A percentile compares a stretch with the other conserved stretches of the same genome.
phyloP scores from a whole-genome alignment of 2,888 invertebrate genomes.

The Lottia scabra region DNA sequence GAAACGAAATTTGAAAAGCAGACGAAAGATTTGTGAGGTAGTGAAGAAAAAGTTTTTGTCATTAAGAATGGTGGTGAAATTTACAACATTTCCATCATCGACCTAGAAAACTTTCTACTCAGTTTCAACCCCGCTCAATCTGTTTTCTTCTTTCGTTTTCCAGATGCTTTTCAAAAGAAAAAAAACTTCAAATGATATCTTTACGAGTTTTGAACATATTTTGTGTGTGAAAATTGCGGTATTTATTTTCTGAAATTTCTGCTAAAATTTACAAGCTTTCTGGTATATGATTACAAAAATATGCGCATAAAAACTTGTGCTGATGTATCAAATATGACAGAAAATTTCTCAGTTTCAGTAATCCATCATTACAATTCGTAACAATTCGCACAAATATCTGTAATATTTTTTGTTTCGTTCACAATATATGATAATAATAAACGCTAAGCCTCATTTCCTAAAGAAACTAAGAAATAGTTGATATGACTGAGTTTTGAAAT shows the following conservation, averaged over 20 bases:
- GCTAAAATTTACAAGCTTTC: background rate
- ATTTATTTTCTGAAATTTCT: background rate
- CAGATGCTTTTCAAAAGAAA: background rate
- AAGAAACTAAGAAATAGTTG: background rate
- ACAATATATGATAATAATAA: background rate
- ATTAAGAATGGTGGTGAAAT: background rate
- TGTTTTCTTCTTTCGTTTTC: background rate
- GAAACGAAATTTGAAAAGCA: constrained; percentile 4
- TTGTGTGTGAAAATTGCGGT: background rate
- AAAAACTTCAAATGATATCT: background rate
- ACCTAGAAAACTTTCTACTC: background rate
- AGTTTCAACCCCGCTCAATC: background rate
- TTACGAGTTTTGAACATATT: background rate
- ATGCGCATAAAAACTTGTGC: background rate
- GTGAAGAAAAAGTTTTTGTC: background rate
- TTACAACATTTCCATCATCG: background rate
- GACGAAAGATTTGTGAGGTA: background rate
- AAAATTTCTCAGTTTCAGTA: background rate
- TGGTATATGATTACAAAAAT: background rate
- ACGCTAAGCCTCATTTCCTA: background rate
- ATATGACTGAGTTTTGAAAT: background rate
- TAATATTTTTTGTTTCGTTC: too few species aligned
- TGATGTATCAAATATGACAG: background rate
- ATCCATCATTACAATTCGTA: background rate
- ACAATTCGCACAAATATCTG: too few species aligned